These are phyloP conservation scores for Borostomias antarcticus DNA, from an alignment of 2,797 vertebrate genomes.

Conservation along the genomic window DNA sequence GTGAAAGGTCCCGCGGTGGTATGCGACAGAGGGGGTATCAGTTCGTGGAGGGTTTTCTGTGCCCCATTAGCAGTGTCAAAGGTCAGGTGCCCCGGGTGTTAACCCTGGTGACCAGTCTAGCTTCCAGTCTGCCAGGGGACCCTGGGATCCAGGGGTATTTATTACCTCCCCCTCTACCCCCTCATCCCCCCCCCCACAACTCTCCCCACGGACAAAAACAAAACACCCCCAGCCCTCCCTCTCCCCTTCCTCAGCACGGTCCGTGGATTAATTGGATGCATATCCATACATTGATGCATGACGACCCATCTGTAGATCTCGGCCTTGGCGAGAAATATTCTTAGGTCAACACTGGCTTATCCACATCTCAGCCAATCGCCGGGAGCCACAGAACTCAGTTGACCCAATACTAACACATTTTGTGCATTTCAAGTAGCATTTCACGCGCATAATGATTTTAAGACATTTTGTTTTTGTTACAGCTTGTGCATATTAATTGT, in stretches of 20 bases:
- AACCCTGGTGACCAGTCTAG: conserved; percentile 83
- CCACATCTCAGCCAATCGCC: conserved; percentile 23
- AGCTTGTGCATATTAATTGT: neutral
- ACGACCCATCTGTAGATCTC: conserved; percentile 62
- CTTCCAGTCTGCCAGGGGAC: conserved; percentile 81
- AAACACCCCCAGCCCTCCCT: conserved; percentile 56
- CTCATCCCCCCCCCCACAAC: conserved; percentile 30
- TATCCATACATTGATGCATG: conserved; percentile 62
- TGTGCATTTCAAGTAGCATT: conserved; percentile 25
- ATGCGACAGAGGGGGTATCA: conserved; percentile 79
- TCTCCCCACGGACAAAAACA: conserved; percentile 66
- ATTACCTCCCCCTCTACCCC: conserved; percentile 62
- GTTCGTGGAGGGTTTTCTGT: conserved; percentile 79
- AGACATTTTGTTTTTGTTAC: conserved; percentile 10
- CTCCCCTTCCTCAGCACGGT: conserved; percentile 41
- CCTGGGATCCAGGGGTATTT: conserved; percentile 77
- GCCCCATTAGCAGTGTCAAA: conserved; percentile 85
- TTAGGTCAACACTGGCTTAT: conserved; percentile 45
- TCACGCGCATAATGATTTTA: conserved; percentile 19
- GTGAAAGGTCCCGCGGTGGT: conserved; percentile 83
- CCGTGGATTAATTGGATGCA: conserved; percentile 68
- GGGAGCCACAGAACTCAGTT: conserved; percentile 19
- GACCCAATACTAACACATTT: conserved; percentile 29
- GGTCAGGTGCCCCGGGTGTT: conserved; percentile 81
- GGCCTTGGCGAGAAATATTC: conserved; percentile 42